Percentiles rank a stretch among this genome's conserved stretches.
Conservation (phyloP, 2,797 vertebrate species). For the Diplodus sargus region DNA sequence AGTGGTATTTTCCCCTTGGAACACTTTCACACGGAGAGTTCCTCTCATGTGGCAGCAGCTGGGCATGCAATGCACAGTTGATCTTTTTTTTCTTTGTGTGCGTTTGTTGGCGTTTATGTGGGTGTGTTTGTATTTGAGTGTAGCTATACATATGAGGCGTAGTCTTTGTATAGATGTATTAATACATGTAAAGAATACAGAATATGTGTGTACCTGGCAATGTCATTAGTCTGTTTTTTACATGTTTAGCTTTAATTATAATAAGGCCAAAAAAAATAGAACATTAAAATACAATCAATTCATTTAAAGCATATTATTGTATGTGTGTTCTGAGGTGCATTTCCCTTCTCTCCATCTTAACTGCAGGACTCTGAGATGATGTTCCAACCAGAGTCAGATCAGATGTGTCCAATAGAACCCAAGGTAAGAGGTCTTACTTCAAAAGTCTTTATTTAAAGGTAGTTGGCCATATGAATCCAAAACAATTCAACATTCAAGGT, state of each 20-base stretch:
- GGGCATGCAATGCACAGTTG: conserved; percentile 8
- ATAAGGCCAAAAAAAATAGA: not conserved
- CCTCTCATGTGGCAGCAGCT: conserved; percentile 66
- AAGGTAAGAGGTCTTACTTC: conserved; percentile 66
- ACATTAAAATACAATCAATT: not conserved
- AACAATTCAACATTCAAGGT: not conserved
- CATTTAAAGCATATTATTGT: not conserved
- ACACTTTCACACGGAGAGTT: conserved; percentile 68
- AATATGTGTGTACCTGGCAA: conserved; percentile 1
- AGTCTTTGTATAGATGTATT: conserved; percentile 10
- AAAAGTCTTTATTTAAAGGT: not conserved
- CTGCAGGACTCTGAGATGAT: conserved; percentile 79
- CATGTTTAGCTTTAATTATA: not conserved
- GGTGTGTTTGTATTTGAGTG: conserved; percentile 21
- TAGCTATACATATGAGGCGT: not conserved
- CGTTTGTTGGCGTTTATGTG: conserved; percentile 17
- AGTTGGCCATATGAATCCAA: not conserved
- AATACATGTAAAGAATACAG: no score
- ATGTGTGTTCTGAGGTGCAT: conserved; percentile 1
- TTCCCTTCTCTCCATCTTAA: conserved; percentile 25
- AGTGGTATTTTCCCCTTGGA: conserved; percentile 67
- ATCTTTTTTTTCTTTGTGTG: conserved; percentile 17
- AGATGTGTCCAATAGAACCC: conserved; percentile 69
- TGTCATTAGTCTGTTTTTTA: not conserved
- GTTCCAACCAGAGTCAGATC: conserved; percentile 83